Base-by-base conservation (phyloP, 2,113 vertebrate species). In the Willisornis vidua region DNA sequence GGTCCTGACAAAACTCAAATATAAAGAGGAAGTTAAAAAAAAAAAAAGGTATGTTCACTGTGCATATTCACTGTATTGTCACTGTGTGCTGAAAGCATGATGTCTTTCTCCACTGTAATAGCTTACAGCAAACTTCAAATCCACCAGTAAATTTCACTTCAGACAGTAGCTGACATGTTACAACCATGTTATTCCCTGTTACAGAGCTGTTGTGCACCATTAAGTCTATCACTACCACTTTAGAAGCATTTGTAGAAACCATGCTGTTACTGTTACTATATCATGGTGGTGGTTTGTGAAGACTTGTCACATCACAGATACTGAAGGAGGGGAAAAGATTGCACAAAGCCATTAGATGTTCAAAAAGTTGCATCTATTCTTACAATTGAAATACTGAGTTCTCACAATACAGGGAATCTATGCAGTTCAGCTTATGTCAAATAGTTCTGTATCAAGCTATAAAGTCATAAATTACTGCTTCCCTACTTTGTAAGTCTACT, bases 271-370 rank as follows among this genome's bases (percentile, higher is more conserved):
- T 85, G 51, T 35, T 92, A 63, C 65, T 93, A 5, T 62, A 61
- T 71, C 52, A n/a, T 12, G 26, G 63, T 33, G 7, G 7, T 22
- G 24, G 22, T 61, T 84, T 93, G 51, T 73, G 75, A 71, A 84
- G 62, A 33, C 25, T 88, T 48, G 10, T 65, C 26, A 43, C 58
- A 78, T 83, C 79, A 92, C 78, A 95, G 61, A 89, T 73, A 96
- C 8, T 62, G 79, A 96, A 96, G 85, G 51, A 90, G 55, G 86
- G 95, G 92, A 94, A 87, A 91, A 86, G 74, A 77, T 95, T 85
- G 62, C 58, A 86, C 24, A 84, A 87, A 97, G 87, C 8, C 14
- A 43, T 43, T 46, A 66, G 52, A 49, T 68, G 25, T 55, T 86
- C 17, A 95, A 94, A 90, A 95, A 70, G 41, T 77, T 96, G 57